Evolutionary conservation across 2,888 invertebrate species (phyloP).

Genomic region (Nasonovia ribisnigri): DNA sequence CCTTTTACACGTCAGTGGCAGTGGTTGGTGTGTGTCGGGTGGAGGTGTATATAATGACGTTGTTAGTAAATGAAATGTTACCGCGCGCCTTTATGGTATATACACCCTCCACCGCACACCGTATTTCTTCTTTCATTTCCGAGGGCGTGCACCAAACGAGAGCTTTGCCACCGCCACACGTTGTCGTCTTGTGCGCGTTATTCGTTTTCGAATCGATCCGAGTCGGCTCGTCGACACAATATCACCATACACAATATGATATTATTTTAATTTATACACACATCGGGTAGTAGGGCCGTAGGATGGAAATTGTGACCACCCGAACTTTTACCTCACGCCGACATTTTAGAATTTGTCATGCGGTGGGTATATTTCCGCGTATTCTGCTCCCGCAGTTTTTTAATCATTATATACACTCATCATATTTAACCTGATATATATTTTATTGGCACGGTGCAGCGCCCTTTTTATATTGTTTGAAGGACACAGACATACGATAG

Average conservation of each 20-base stretch:
- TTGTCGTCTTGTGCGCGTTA: conserved; percentile 14
- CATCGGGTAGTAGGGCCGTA: rapidly evolving
- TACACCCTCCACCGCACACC: neutral
- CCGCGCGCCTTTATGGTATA: neutral
- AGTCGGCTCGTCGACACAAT: neutral
- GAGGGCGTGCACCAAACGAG: conserved; percentile 32
- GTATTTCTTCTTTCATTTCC: conserved; percentile 60
- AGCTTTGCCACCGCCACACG: neutral
- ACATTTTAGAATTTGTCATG: neutral
- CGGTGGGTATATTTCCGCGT: neutral
- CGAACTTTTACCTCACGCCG: neutral
- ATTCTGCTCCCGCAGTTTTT: neutral
- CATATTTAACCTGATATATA: neutral
- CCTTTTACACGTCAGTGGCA: conserved; percentile 31
- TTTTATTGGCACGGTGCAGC: no score
- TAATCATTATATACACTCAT: no score
- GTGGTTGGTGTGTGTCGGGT: neutral
- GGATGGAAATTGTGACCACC: no score
- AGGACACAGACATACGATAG: no score
- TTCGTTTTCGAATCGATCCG: conserved; percentile 57
- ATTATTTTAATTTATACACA: neutral
- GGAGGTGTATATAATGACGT: conserved; percentile 31
- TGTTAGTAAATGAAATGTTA: conserved; percentile 55
- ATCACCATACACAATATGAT: neutral
- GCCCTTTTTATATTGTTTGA: no score